These are phyloP conservation scores for Sitta europaea DNA, from an alignment of 2,113 vertebrate genomes.

Conservation along the genomic window DNA sequence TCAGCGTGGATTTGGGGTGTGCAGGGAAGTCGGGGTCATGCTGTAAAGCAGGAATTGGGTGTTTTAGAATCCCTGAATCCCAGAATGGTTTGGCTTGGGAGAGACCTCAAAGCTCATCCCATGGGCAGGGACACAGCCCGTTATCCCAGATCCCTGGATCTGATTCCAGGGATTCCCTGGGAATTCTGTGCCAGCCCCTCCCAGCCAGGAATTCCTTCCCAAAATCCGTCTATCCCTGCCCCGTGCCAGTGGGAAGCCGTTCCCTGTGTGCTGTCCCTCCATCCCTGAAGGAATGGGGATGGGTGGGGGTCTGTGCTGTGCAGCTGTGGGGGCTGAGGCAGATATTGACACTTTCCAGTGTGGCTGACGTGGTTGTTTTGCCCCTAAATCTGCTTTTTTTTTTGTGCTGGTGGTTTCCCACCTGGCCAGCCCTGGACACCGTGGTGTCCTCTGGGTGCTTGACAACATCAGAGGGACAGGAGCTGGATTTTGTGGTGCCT, in stretches of 20 bases:
- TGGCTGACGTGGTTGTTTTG: neutral
- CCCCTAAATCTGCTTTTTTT: neutral
- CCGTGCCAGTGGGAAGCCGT: neutral
- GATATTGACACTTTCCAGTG: rapidly evolving
- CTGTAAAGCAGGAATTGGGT: rapidly evolving
- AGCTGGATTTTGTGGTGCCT: neutral
- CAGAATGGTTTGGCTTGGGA: neutral
- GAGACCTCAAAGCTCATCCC: neutral
- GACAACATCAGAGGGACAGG: neutral
- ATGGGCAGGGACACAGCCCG: neutral
- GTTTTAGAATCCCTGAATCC: too few species aligned
- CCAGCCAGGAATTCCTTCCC: neutral
- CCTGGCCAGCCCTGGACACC: neutral
- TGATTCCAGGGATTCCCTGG: neutral
- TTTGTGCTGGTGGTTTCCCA: neutral
- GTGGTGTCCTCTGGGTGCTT: neutral
- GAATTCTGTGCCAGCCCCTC: neutral
- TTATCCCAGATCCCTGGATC: too few species aligned
- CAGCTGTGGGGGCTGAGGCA: neutral
- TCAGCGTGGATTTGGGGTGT: neutral
- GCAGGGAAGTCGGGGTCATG: neutral
- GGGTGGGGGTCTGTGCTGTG: neutral
- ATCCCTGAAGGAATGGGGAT: neutral
- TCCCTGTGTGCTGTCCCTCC: neutral
- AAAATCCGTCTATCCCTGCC: rapidly evolving